These are phyloP conservation scores for Hypothenemus hampei DNA, from an alignment of 1,140 invertebrate species.

Conservation along the genomic window DNA sequence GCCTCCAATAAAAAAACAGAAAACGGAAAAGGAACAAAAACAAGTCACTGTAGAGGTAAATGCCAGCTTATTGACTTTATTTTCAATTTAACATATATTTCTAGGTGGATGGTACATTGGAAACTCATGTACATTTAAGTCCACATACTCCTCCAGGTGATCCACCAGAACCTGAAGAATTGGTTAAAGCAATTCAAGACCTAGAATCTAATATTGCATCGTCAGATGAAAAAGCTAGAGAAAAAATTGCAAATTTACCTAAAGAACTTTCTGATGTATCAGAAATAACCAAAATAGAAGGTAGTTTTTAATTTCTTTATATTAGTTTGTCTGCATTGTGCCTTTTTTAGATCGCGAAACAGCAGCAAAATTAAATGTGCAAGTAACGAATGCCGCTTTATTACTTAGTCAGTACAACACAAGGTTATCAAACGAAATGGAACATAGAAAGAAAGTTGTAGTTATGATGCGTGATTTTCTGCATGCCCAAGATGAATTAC, in stretches of 20 bases:
- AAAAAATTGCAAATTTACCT: conserved; percentile 89
- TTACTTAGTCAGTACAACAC: conserved; percentile 86
- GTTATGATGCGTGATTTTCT: conserved; percentile 85
- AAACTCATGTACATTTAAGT: conserved; percentile 68
- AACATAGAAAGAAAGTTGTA: conserved; percentile 77
- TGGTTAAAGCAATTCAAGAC: conserved; percentile 77
- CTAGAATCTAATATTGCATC: conserved; percentile 81
- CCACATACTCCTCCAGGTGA: conserved; percentile 70
- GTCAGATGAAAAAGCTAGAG: conserved; percentile 84
- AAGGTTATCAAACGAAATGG: conserved; percentile 79
- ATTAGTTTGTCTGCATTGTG: neutral
- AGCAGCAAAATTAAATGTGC: conserved; percentile 63
- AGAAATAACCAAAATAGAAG: conserved; percentile 76
- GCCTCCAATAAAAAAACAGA: conserved; percentile 47
- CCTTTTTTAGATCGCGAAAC: conserved; percentile 67
- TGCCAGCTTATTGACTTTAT: neutral
- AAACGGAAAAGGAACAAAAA: conserved; percentile 33
- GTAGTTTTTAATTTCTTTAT: conserved; percentile 41
- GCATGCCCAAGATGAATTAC: conserved; percentile 74
- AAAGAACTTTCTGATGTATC: conserved; percentile 90
- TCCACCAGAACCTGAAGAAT: conserved; percentile 83
- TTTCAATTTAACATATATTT: conserved; percentile 30
- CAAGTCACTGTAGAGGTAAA: conserved; percentile 42
- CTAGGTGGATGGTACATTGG: conserved; percentile 65
- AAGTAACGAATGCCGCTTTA: conserved; percentile 82